Conservation (phyloP, 2,113 vertebrate genomes). For the Cricetomys ansorgei region DNA sequence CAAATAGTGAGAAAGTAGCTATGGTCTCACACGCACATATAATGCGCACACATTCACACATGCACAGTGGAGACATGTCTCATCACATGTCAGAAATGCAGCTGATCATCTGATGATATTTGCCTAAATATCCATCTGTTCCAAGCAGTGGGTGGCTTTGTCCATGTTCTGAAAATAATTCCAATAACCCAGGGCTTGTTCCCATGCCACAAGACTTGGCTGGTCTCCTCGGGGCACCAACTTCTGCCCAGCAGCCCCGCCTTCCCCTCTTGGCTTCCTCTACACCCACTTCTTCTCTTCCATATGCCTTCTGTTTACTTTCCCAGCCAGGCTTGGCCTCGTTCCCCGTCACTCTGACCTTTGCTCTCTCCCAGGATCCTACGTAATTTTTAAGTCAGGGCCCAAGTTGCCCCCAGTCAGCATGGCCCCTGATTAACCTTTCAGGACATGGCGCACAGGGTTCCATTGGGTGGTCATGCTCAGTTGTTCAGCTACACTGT, state of each 20-base stretch:
- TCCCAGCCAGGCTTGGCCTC: conserved; percentile 67
- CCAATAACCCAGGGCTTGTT: conserved; percentile 65
- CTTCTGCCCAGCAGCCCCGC: conserved; percentile 15
- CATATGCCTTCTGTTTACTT: conserved; percentile 73
- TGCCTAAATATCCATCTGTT: conserved; percentile 73
- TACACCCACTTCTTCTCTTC: neutral
- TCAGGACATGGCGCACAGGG: neutral
- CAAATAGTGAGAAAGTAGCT: neutral
- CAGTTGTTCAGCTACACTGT: neutral
- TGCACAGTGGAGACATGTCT: neutral
- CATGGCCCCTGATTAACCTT: neutral
- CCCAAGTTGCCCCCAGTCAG: neutral
- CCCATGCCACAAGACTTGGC: conserved; percentile 77
- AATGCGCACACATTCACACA: neutral
- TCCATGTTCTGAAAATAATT: conserved; percentile 73
- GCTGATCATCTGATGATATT: conserved; percentile 38
- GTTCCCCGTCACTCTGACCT: conserved; percentile 61
- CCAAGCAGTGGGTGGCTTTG: conserved; percentile 61
- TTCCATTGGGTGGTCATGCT: neutral
- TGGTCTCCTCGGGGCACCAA: conserved; percentile 67
- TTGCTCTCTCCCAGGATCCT: conserved; percentile 68
- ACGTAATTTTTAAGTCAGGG: conserved; percentile 58
- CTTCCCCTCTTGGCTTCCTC: conserved; percentile 42
- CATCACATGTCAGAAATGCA: conserved; percentile 65
- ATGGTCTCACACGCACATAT: neutral